Percentiles rank a stretch among this genome's conserved stretches.
Conservation (phyloP, 2,797 vertebrate genomes). For the Leucoraja ocellata region DNA sequence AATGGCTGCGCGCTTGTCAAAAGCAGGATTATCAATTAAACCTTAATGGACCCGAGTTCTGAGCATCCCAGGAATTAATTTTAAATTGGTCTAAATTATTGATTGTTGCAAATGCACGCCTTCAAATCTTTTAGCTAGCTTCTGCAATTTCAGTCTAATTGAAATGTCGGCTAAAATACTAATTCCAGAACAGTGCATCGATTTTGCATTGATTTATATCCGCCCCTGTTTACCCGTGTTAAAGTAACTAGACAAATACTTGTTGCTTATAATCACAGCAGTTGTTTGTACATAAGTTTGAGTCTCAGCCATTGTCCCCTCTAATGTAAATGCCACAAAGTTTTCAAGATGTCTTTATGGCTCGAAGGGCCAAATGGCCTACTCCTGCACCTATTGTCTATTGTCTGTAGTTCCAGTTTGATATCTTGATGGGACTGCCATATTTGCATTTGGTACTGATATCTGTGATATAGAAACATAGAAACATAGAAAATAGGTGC, state of each 20-base stretch:
- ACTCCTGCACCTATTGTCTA: too few relatives aligned
- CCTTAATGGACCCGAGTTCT: neutral
- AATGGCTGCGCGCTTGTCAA: neutral
- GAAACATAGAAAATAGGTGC: too few relatives aligned
- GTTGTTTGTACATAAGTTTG: neutral
- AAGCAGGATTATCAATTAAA: neutral
- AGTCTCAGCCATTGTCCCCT: neutral
- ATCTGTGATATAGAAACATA: too few relatives aligned
- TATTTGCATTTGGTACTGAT: too few relatives aligned
- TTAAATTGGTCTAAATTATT: neutral
- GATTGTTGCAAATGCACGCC: neutral
- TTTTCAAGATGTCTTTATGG: neutral
- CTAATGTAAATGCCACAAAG: neutral
- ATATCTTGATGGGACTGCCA: too few relatives aligned
- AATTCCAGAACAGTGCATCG: neutral
- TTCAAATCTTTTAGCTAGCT: neutral
- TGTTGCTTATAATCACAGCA: neutral
- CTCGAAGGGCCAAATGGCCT: too few relatives aligned
- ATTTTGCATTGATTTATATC: neutral
- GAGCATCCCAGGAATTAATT: slow-evolving; percentile 1
- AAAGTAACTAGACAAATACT: neutral
- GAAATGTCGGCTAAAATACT: neutral
- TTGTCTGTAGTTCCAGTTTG: too few relatives aligned
- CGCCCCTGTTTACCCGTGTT: neutral
- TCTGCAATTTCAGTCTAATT: neutral